phyloP scores from a whole-genome alignment of 2,888 invertebrate genomes.

The Lysandra bellargus region DNA sequence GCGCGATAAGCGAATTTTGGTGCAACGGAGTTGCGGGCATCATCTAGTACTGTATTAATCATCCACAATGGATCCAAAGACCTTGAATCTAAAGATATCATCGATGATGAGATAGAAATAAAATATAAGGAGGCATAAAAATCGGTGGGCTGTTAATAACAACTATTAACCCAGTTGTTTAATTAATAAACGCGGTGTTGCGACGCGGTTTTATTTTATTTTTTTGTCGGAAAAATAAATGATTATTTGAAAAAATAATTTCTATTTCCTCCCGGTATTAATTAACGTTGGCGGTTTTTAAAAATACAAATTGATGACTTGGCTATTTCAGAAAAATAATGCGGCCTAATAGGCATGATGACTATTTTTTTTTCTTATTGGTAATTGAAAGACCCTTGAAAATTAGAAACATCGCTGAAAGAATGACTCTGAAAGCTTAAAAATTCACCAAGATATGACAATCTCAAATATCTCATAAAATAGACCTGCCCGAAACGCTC shows the following conservation, averaged over 20 bases:
- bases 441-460: no score
- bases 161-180: constrained; percentile 19
- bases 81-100: background rate
- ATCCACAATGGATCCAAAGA: no score
- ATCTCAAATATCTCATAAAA: no score
- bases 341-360: no score
- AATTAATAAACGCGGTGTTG: constrained; percentile 11
- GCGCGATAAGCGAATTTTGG: no score
- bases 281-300: background rate
- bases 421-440: no score
- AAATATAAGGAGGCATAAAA: background rate
- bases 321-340: background rate
- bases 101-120: background rate
- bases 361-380: no score
- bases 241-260: background rate
- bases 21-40: no score
- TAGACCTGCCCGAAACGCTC: no score
- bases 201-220: background rate
- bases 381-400: no score
- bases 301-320: background rate
- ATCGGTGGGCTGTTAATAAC: background rate
- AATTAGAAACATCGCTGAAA: no score
- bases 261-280: background rate
- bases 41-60: no score
- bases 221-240: constrained; percentile 1